Base-by-base conservation (phyloP, 2,797 vertebrate genomes). In the Pagetopsis macropterus region DNA sequence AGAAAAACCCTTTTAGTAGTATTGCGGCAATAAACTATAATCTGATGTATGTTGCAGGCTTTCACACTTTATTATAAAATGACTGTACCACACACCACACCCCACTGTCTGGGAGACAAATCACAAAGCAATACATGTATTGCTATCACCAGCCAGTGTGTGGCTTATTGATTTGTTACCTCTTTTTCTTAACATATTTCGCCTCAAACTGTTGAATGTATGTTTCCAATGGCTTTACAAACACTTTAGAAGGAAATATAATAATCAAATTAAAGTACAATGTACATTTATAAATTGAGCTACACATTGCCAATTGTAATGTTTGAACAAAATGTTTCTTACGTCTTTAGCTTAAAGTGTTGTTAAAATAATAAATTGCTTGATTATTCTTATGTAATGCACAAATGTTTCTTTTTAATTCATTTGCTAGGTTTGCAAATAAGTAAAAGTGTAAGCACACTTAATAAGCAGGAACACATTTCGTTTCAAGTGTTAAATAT, bases 401-500 rank as follows among this genome's bases (percentile, higher is more conserved):
- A 41, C 31, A 52, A 3, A 37, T 58, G 13, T 27, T 54, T 21
- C 11, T 17, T 23, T 4, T 50, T 44, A 54, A 40, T 60, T 27
- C 45, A 44, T 57, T 75, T 14, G 54, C 50, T 44, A 9, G 45
- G 43, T 72, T 56, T 21, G 17, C 19, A 17, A 79, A 73, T 46
- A 12, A 78, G 46, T 66, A 49, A 78, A 82, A 84, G 76, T 56
- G 40, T 60, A 64, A 41, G 54, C 54, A 71, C 41, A 62, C 44
- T 74, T 64, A 44, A 60, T 64, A 44, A 60, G 21, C 78, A 55
- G 40, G 46, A 27, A 27, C 70, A 48, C 64, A 60, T 72, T 81
- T 84, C 64, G 72, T 83, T 75, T 64, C 40, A 63, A 58, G 70
- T 70, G 83, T 85, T 91, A 91, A 87, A 92, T 91, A 80, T 88